Evolutionary conservation across 23 tunicate species (phyloP).

Genomic region (Clavelina lepadiformis): DNA sequence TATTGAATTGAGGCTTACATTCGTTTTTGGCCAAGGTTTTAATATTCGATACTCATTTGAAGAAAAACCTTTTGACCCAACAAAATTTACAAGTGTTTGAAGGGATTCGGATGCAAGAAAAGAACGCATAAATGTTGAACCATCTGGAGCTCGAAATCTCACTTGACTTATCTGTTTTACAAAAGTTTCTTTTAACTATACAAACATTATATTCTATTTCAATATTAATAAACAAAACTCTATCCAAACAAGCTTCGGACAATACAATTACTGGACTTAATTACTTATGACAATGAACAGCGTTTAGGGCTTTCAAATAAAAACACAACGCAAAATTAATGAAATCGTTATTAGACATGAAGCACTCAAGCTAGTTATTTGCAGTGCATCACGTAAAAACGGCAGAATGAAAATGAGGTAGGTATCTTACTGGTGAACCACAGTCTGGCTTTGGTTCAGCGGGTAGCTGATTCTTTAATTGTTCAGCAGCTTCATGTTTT

Average conservation of each 20-base stretch:
- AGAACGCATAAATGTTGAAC: constrained; percentile 41
- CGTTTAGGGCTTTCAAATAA: too few species aligned
- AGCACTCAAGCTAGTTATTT: too few species aligned
- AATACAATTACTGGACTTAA: too few species aligned
- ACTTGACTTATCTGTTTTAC: constrained; percentile 38
- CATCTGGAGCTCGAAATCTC: constrained; percentile 87
- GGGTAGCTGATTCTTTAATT: constrained; percentile 37
- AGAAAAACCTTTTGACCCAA: constrained; percentile 74
- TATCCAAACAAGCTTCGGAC: too few species aligned
- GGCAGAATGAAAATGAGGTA: too few species aligned
- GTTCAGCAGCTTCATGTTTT: constrained; percentile 38
- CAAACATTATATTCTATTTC: too few species aligned
- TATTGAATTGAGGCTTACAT: constrained; percentile 26
- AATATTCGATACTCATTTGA: constrained; percentile 36
- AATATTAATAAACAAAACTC: too few species aligned
- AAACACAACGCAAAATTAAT: too few species aligned
- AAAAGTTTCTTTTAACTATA: too few species aligned
- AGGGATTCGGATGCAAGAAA: constrained; percentile 63
- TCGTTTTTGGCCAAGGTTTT: constrained; percentile 65
- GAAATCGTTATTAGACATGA: too few species aligned
- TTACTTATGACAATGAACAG: too few species aligned
- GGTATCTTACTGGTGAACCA: constrained; percentile 27
- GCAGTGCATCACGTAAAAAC: too few species aligned
- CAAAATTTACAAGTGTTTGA: constrained; percentile 52
- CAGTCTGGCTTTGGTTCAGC: constrained; percentile 69